A percentile compares a stretch with the other conserved stretches of the same genome.
phyloP scores from a whole-genome alignment of 2,113 vertebrate species.

The Lynx canadensis region DNA sequence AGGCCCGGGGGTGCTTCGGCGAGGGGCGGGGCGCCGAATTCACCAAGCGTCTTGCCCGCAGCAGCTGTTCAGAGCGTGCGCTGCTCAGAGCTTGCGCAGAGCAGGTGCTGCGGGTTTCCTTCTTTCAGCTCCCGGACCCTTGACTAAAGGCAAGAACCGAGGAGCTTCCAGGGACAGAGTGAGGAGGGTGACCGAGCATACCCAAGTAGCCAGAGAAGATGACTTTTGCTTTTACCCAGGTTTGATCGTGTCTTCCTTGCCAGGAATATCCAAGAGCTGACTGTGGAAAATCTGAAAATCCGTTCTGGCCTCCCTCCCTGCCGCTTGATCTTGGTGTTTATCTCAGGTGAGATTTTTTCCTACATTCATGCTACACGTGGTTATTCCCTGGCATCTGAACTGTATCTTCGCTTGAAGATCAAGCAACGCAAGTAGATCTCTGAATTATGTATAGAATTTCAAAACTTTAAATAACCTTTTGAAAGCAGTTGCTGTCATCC shows the following conservation, averaged over 20 bases:
- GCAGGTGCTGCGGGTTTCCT: neutral
- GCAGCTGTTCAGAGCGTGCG: neutral
- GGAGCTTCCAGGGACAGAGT: neutral
- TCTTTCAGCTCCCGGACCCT: neutral
- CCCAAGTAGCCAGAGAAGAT: neutral
- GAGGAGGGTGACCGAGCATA: fast-evolving
- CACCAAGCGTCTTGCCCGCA: neutral
- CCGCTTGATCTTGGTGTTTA: neutral
- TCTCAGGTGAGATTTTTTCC: neutral
- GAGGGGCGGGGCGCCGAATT: neutral
- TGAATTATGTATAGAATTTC: neutral
- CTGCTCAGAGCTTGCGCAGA: no score
- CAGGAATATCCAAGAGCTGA: neutral
- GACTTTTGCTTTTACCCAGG: neutral
- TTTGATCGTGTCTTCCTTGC: neutral
- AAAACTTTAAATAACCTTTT: neutral
- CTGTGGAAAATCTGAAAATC: neutral
- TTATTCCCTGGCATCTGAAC: neutral
- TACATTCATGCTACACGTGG: neutral
- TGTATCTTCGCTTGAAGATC: neutral
- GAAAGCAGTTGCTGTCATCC: neutral
- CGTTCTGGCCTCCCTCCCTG: neutral
- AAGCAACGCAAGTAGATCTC: neutral
- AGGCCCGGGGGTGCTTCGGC: fast-evolving
- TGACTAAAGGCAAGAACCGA: no score